Evolutionary conservation across 2,797 vertebrate genomes (phyloP), one percentile per base, ranked within the genome.

Genomic region (Hippoglossus hippoglossus): DNA sequence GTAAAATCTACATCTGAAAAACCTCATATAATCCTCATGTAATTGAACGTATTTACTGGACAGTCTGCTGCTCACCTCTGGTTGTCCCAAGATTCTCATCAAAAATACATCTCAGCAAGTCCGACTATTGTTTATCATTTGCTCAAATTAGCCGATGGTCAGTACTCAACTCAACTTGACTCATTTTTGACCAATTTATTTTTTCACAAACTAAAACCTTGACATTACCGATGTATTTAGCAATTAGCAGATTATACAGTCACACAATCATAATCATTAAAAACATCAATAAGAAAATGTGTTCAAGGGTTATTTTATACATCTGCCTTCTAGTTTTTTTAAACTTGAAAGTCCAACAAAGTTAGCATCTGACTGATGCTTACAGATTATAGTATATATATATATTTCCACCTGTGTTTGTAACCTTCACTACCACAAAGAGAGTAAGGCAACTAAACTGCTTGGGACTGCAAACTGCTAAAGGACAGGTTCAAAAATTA

Each of bases 401-500:
- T 44, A 24, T 18, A 16, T 44, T 44, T 44, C 12, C 15, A 44
- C 3, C 46, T 56, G 57, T 24, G 52, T 46, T 53, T 28, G 3
- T 4, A 31, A 51, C 22, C 41, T 55, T 44, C 55, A 21, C 4
- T 44, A 16, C n/a, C 26, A 36, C 63, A 13, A 13, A 24, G 46
- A 19, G 24, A 24, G 21, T 31, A 34, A 19, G 15, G 56, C 12
- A 59, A 44, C 49, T n/a, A 19, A n/a, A 72, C 44, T 4, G 36
- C 52, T 55, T 26, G 55, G 44, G 59, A 53, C 49, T 8, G 52
- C 28, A 44, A 57, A 70, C 18, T 22, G 67, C 68, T 39, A 52
- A 65, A 69, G 52, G 57, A 61, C 44, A 50, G 25, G 26, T 46
- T 60, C 9, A 26, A 28, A 65, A 79, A 64, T 56, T 22, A 59